Percentiles rank a stretch among this genome's conserved stretches.
These are phyloP conservation scores for Pseudonaja textilis DNA, from an alignment of 2,113 vertebrate species.

Conservation along the genomic window DNA sequence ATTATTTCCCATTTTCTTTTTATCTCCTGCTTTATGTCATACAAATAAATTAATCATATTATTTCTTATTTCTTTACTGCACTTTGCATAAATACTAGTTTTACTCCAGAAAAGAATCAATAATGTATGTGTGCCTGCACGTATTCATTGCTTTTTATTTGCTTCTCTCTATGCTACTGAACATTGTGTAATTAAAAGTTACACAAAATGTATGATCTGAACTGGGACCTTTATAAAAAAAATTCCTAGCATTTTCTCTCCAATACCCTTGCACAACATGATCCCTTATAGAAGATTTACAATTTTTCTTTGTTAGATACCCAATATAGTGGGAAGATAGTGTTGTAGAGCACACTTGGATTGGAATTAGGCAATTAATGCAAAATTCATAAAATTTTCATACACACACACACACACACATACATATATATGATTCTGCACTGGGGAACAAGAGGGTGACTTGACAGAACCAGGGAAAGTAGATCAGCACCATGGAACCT, in stretches of 20 bases:
- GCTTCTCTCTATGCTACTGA: too few relatives aligned
- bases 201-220: neutral
- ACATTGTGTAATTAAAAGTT: neutral
- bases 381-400: neutral
- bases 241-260: neutral
- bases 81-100: neutral
- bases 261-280: neutral
- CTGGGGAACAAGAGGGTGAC: too few relatives aligned
- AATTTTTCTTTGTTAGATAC: neutral
- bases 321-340: neutral
- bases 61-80: neutral
- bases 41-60: neutral
- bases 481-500: neutral
- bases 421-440: too few relatives aligned
- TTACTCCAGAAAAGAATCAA: neutral
- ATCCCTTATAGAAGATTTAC: too few relatives aligned
- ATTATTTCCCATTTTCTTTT: neutral
- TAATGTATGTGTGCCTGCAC: neutral
- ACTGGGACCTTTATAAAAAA: neutral
- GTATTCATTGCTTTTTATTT: neutral
- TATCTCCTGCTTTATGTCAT: neutral
- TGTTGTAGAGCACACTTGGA: neutral
- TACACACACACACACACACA: too few relatives aligned
- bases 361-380: neutral
- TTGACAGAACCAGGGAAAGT: neutral